Evolutionary conservation across 2,888 invertebrate species (phyloP), one percentile per base, ranked within the genome.

Genomic region (Dasysyrphus albostriatus): DNA sequence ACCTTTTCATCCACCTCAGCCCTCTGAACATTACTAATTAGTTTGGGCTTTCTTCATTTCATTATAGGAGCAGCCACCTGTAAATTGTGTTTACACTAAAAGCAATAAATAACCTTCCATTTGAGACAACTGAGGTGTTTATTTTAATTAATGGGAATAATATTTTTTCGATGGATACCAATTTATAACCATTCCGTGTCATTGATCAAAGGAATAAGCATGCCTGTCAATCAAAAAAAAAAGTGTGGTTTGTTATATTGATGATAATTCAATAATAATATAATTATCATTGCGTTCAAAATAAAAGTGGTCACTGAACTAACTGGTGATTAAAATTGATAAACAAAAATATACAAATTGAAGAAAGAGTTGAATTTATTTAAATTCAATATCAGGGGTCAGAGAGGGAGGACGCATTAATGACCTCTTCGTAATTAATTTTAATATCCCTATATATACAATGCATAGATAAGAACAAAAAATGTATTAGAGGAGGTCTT

Each of bases 1-100:
- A 6, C n/a, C 39, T 39, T n/a, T 39, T 9, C 10, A 10, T 10
- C 10, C 29, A 29, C 32, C 56, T n/a, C 32, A 24, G 32, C 7
- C 24, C 16, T 29, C 9, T 32, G 14, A 47, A 47, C 6, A 19
- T 8, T 8, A 29, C 16, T 47, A 63, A 63, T 63, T 63, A 47
- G n/a, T 47, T 32, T 6, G 29, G 10, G 3, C 32, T 32, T 63
- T 29, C 44, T 44, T 42, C 5, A 12, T 44, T 63, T 44, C 3
- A n/a, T n/a, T 44, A 29, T 10, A 29, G 29, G 39, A 63, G 34
- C 32, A 65, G 32, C 12, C 9, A 49, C 65, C 65, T 65, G 65
- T 65, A 47, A 65, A 65, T 47, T 47, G 19, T 47, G 65, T 32
- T 65, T 65, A 65, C 47, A 32, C 47, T 16, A 29, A 47, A 47